phyloP scores from a whole-genome alignment of 2,888 invertebrate genomes.

The Spicauda simplicius region DNA sequence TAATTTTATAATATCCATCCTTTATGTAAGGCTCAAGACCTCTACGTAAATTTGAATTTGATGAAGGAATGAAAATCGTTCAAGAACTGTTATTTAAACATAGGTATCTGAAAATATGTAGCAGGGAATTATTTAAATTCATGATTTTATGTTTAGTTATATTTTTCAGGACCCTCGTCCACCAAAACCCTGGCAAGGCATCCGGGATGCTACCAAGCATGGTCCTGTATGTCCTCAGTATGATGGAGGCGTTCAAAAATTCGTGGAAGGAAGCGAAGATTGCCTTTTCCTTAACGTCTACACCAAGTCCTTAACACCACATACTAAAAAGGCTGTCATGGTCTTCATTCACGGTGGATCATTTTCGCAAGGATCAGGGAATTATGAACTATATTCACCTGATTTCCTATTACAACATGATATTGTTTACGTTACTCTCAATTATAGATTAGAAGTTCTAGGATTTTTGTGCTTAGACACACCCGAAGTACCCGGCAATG shows the following conservation, averaged over 20 bases:
- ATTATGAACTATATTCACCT: conserved; percentile 57
- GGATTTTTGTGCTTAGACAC: conserved; percentile 59
- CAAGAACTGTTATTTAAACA: no score
- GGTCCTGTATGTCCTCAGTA: conserved; percentile 58
- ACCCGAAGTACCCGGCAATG: conserved; percentile 62
- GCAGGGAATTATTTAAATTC: not conserved
- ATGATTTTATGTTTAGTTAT: not conserved
- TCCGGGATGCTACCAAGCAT: conserved; percentile 55
- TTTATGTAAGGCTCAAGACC: no score
- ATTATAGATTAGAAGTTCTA: conserved; percentile 63
- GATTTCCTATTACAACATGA: conserved; percentile 62
- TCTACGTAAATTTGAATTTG: no score
- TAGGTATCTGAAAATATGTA: no score
- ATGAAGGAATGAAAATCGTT: no score
- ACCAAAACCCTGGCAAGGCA: conserved; percentile 55
- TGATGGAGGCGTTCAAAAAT: conserved; percentile 44
- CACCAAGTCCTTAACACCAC: conserved; percentile 47
- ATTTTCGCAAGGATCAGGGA: conserved; percentile 57
- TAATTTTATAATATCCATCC: no score
- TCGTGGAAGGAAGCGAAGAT: conserved; percentile 55
- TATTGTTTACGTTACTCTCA: conserved; percentile 66
- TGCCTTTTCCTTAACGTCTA: conserved; percentile 64
- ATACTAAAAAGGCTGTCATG: conserved; percentile 60
- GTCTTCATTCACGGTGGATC: conserved; percentile 68
- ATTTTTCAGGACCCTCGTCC: conserved; percentile 60